These are phyloP conservation scores for Scomber japonicus DNA, from an alignment of 2,113 vertebrate genomes.

Conservation along the genomic window DNA sequence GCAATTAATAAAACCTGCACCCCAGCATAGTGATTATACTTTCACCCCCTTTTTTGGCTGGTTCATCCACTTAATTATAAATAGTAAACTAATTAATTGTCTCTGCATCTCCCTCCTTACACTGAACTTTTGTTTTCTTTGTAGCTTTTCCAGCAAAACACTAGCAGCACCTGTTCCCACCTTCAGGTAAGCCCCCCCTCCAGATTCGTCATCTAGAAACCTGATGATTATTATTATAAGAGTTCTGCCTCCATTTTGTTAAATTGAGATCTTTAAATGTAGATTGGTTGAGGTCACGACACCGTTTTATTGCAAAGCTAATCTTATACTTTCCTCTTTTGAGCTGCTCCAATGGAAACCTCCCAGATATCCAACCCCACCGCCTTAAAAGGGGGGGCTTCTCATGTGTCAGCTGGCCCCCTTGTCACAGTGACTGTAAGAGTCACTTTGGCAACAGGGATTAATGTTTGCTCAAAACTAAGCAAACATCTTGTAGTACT, in stretches of 20 bases:
- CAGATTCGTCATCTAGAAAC: not conserved
- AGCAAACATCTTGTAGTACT: slow-evolving; percentile 5
- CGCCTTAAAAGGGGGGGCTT: slow-evolving; percentile 75
- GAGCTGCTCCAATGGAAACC: slow-evolving; percentile 63
- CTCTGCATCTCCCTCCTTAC: slow-evolving; percentile 1
- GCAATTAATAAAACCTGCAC: not conserved
- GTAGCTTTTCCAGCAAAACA: slow-evolving; percentile 29
- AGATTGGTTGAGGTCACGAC: slow-evolving; percentile 58
- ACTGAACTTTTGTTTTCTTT: slow-evolving; percentile 27
- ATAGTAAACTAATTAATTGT: not conserved
- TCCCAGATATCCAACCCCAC: slow-evolving; percentile 62
- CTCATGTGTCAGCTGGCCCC: slow-evolving; percentile 69
- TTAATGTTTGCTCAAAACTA: slow-evolving; percentile 24
- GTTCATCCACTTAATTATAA: not conserved
- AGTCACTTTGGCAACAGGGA: slow-evolving; percentile 49
- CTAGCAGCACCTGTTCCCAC: not conserved
- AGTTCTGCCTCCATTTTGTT: slow-evolving; percentile 14
- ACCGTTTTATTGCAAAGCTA: slow-evolving; percentile 68
- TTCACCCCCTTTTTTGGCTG: not conserved
- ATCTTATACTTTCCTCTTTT: slow-evolving; percentile 80
- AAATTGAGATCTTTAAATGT: slow-evolving; percentile 27
- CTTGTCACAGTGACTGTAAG: slow-evolving; percentile 39
- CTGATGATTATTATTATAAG: not conserved
- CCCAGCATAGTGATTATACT: not conserved
- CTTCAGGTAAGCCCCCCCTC: slow-evolving; percentile 45